These are phyloP conservation scores for Callorhinus ursinus DNA, from an alignment of 2,113 vertebrate genomes.

Conservation along the genomic window DNA sequence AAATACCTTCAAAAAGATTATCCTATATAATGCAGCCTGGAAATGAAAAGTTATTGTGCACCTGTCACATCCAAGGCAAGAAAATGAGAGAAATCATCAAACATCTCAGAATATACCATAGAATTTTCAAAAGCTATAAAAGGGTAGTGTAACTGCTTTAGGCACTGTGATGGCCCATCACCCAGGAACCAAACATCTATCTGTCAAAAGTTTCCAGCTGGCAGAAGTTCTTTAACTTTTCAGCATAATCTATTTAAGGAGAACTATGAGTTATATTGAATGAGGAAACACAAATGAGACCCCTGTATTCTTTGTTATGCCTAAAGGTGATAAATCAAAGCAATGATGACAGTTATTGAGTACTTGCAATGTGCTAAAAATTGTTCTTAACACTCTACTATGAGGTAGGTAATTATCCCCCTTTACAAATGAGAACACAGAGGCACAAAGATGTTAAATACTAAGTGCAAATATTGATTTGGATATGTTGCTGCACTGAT, in stretches of 20 bases:
- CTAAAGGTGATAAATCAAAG: constrained; percentile 42
- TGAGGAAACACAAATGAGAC: constrained; percentile 24
- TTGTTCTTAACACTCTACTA: background rate
- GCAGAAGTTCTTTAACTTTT: constrained; percentile 41
- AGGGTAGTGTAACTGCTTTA: constrained; percentile 38
- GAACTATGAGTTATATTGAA: constrained; percentile 11
- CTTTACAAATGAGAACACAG: constrained; percentile 37
- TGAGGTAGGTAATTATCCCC: background rate
- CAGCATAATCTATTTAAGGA: constrained; percentile 43
- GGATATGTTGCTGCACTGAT: background rate
- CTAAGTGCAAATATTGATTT: constrained; percentile 28
- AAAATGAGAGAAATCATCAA: constrained; percentile 54
- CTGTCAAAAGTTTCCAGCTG: constrained; percentile 11
- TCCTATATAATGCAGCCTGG: constrained; percentile 21
- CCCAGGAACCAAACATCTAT: constrained; percentile 12
- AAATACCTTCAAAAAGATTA: constrained; percentile 63
- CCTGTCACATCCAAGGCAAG: constrained; percentile 45
- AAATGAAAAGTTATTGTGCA: constrained; percentile 56
- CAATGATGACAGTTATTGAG: background rate
- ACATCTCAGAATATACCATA: constrained; percentile 31
- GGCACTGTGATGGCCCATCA: background rate
- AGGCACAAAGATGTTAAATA: constrained; percentile 6
- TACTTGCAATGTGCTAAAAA: background rate
- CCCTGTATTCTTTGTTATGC: background rate
- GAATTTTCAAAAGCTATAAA: constrained; percentile 58